Base-by-base conservation (phyloP, 2,113 vertebrate species). In the Tauraco erythrolophus region DNA sequence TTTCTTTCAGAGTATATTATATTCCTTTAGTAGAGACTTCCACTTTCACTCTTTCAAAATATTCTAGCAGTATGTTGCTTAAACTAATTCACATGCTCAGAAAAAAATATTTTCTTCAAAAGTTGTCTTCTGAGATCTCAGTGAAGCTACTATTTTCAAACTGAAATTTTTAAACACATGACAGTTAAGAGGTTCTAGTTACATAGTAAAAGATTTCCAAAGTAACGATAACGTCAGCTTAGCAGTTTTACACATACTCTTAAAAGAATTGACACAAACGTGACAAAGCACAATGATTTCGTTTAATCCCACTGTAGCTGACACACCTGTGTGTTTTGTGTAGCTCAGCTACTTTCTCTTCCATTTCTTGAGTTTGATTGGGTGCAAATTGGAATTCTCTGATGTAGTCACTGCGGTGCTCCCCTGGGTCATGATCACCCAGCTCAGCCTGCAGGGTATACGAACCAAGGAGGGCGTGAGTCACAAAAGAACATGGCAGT, bases 261-360 rank as follows among this genome's bases (percentile, higher is more conserved):
- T 71, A 76, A 31, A 6, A 61, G 19, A 89, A 41, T 0, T 41
- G 45, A 58, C 31, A 61, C 12, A 69, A 71, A 56, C 5, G 1
- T 31, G 50, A 79, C 3, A 30, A 77, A 82, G 22, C 19, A 37
- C 0, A 3, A 51, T 4, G 7, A 57, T 14, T 89, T 76, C 2
- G 17, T 43, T 94, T 43, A 35, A n/a, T 51, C 16, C 14, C 41
- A 30, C 10, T 21, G 14, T 21, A 31, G 41, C 19, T 50, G 33
- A 92, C 96, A 88, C 30, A 99, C 99, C 99, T 99, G 98, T 99
- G 99, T 81, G 99, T 99, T 98, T 99, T 99, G 96, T 99, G 99
- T 48, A 99, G 98, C 83, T 99, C 99, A 76, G 99, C 97, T 96
- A 99, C 98, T 94, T 99, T 99, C 92, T 99, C 99, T 97, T 99